Base-by-base conservation (phyloP, 2,888 invertebrate genomes). In the Minunthozetes semirufus region DNA sequence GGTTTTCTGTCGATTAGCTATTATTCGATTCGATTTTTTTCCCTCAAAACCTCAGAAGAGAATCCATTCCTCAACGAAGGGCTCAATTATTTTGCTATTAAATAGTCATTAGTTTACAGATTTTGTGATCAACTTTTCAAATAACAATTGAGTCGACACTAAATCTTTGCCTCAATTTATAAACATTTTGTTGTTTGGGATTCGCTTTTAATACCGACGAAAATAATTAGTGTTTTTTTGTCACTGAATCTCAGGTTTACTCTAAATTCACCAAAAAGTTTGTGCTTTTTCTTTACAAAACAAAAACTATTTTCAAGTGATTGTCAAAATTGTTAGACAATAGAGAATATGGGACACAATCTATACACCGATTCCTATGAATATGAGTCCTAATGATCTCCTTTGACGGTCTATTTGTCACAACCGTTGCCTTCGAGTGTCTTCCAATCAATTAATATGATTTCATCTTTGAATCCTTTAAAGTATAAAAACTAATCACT, bases 371-470 rank as follows among this genome's bases (percentile, higher is more conserved):
- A 6, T 6, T 25, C 4, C 4, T 56, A 25, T 56, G 56, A 56
- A 56, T 56, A 19, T 15, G 27, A 59, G 19, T 13, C 42, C 13
- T 66, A 66, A 66, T 66, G 66, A 66, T 38, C 22, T 9, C 66
- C 11, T 42, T 38, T 42, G 33, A 66, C 66, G 66, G 66, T 66
- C 66, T 66, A 66, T 66, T 66, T 66, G 66, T 66, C 59, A 29
- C 56, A 19, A 56, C 13, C 27, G 15, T 27, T 38, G 27, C 29
- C 66, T 8, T 66, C 3, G 15, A 66, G 42, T n/a, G n/a, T 38
- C 38, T 42, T 11, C 19, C 59, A 59, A 59, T 59, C 59, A 66
- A 66, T 66, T 66, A 66, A 66, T 66, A 66, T 66, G n/a, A 22
- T 22, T 56, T 59, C 15, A 66, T 66, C 17, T 19, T 19, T 38